phyloP scores from a whole-genome alignment of 2,888 invertebrate species.

The Uropetala carovei region DNA sequence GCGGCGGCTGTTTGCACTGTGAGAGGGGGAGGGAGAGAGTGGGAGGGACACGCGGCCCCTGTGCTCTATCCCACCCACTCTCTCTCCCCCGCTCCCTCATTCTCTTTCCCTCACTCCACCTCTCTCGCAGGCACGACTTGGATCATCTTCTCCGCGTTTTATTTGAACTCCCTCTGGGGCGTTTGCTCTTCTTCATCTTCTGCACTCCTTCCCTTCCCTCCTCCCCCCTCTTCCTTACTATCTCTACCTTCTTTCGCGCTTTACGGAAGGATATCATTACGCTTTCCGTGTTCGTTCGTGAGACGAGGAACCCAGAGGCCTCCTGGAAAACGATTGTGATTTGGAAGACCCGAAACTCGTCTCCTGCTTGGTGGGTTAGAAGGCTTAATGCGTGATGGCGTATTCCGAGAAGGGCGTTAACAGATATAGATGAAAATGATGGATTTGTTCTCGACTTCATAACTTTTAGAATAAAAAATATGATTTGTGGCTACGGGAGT shows the following conservation, averaged over 20 bases:
- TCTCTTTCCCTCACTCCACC: not conserved
- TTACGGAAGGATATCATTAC: too few species aligned
- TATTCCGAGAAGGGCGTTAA: too few species aligned
- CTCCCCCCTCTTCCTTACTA: not conserved
- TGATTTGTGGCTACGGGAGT: too few species aligned
- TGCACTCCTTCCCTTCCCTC: not conserved
- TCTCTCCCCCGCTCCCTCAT: not conserved
- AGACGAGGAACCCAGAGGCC: too few species aligned
- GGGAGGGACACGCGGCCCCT: not conserved
- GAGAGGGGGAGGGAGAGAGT: not conserved
- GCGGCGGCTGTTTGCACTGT: conserved; percentile 6
- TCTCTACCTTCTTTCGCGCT: not conserved
- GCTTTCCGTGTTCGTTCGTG: too few species aligned
- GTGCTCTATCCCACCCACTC: not conserved
- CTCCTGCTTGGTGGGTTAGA: too few species aligned
- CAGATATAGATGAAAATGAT: too few species aligned
- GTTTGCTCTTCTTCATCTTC: conserved; percentile 40
- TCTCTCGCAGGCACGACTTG: not conserved
- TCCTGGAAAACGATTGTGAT: too few species aligned
- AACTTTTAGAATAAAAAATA: too few species aligned
- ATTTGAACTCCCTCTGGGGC: conserved; percentile 38
- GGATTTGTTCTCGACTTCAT: too few species aligned
- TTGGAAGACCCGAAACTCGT: too few species aligned
- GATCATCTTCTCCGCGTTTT: conserved; percentile 9
- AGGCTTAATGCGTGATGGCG: too few species aligned